Conservation (phyloP, 2,888 invertebrate genomes). For the Syrista parreyssii region DNA sequence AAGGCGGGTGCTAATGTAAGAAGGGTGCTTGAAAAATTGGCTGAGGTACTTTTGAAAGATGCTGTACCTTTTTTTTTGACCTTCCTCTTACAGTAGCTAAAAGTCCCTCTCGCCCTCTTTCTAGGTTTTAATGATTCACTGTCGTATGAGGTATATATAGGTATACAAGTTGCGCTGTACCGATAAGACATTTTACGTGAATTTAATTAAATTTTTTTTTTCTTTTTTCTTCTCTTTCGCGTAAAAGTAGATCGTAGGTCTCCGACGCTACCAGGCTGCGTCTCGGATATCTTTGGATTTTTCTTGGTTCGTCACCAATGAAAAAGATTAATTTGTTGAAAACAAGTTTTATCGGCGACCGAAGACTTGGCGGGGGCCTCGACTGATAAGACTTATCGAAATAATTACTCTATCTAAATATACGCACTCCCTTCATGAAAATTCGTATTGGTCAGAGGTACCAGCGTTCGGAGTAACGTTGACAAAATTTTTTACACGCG, state of each 20-base stretch:
- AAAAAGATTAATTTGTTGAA: constrained; percentile 54
- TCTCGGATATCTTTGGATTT: constrained; percentile 24
- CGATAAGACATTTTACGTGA: not conserved
- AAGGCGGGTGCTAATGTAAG: not conserved
- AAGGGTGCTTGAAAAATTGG: not conserved
- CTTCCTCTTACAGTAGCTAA: not conserved
- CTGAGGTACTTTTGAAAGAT: not conserved
- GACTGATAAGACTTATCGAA: constrained; percentile 50
- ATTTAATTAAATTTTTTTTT: not conserved
- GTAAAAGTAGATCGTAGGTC: not conserved
- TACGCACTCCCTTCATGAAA: constrained; percentile 23
- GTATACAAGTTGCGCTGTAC: not conserved
- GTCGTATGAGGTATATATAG: not conserved
- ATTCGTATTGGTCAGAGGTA: too few species aligned
- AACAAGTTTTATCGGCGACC: constrained; percentile 53
- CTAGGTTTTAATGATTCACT: not conserved
- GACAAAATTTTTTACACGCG: too few species aligned
- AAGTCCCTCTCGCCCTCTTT: not conserved
- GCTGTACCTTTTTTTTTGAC: not conserved
- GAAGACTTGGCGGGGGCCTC: constrained; percentile 19
- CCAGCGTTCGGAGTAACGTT: too few species aligned
- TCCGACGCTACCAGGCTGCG: not conserved
- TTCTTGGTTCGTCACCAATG: constrained; percentile 32
- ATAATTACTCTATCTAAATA: constrained; percentile 51
- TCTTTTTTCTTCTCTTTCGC: not conserved